Base-by-base conservation (phyloP, 2,797 vertebrate genomes). In the Allenopithecus nigroviridis region DNA sequence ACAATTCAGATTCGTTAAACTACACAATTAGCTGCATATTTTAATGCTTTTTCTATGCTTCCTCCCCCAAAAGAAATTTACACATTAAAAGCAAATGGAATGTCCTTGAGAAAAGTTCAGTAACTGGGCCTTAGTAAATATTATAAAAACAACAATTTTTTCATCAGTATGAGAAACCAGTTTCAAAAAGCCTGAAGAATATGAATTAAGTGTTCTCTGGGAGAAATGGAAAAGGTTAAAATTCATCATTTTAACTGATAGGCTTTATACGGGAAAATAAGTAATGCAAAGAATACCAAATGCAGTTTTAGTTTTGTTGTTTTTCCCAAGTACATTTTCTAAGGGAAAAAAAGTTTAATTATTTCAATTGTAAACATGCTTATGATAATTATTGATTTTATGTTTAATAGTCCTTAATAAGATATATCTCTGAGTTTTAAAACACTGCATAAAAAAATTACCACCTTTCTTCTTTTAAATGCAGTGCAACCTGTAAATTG, bases 231-330 rank as follows among this genome's bases (percentile, higher is more conserved):
- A 99, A 99, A 99, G 99, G 99, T 99, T 99, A 99, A 99, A 99
- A 99, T 99, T 99, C 98, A 99, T 99, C 99, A 99, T 99, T 99
- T 98, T 99, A 99, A 99, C 98, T 99, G 98, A 99, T 99, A 98
- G 98, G 97, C 97, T 99, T 98, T 99, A 98, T 98, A 98, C 96
- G 92, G 98, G 97, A 96, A 99, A 98, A 98, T 97, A 98, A 98
- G 98, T 96, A 97, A 98, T 97, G 97, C 91, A 97, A 94, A 95
- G 98, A 99, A 99, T 99, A 98, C 98, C 93, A 98, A 99, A 98
- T 95, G 90, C 39, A 96, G 95, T 97, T 98, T 98, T 98, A 99
- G 98, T 98, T 98, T 98, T 98, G 61, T 96, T 93, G 95, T 98
- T 97, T 97, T 94, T 98, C 64, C 2, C 91, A 80, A 89, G 70